These are phyloP conservation scores for Cephus cinctus DNA, from an alignment of 1,140 invertebrate genomes.

Conservation along the genomic window DNA sequence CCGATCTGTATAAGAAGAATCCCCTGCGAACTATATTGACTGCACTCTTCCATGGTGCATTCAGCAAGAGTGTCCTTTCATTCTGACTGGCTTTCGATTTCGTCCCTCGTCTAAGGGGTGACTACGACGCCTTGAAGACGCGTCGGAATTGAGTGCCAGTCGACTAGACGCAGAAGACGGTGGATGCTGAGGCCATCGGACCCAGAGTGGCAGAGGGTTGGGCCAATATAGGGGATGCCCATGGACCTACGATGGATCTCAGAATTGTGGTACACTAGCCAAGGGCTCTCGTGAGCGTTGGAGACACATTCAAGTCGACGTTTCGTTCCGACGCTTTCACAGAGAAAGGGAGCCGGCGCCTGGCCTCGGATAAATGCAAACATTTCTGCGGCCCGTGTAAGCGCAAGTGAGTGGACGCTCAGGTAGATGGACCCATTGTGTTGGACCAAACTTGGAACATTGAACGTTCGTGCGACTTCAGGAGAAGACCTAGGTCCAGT, in stretches of 20 bases:
- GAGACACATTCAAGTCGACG: slow-evolving; percentile 30
- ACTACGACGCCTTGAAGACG: neutral
- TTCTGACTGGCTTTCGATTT: slow-evolving; percentile 8
- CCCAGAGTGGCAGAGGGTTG: neutral
- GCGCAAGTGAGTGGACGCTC: slow-evolving; percentile 10
- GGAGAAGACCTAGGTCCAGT: too few relatives aligned
- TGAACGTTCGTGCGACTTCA: slow-evolving; percentile 23
- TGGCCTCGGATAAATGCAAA: slow-evolving; percentile 41
- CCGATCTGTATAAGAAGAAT: too few relatives aligned
- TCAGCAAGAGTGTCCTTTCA: slow-evolving; percentile 9
- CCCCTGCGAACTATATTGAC: too few relatives aligned
- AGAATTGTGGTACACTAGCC: slow-evolving; percentile 14
- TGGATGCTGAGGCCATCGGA: neutral
- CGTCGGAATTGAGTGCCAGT: too few relatives aligned
- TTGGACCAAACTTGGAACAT: slow-evolving; percentile 36
- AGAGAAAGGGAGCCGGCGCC: slow-evolving; percentile 20
- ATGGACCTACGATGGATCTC: slow-evolving; percentile 17
- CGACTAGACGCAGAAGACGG: too few relatives aligned
- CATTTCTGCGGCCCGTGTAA: slow-evolving; percentile 40
- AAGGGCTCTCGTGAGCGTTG: neutral
- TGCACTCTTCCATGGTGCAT: too few relatives aligned
- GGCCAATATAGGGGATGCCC: neutral
- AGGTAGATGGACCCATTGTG: slow-evolving; percentile 44
- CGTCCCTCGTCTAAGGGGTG: neutral
- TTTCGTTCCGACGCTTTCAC: slow-evolving; percentile 40